A percentile compares a stretch with the other conserved stretches of the same genome.
These are phyloP conservation scores for Dolichomitus sp. DNA, from an alignment of 2,888 invertebrate species.

Conservation along the genomic window DNA sequence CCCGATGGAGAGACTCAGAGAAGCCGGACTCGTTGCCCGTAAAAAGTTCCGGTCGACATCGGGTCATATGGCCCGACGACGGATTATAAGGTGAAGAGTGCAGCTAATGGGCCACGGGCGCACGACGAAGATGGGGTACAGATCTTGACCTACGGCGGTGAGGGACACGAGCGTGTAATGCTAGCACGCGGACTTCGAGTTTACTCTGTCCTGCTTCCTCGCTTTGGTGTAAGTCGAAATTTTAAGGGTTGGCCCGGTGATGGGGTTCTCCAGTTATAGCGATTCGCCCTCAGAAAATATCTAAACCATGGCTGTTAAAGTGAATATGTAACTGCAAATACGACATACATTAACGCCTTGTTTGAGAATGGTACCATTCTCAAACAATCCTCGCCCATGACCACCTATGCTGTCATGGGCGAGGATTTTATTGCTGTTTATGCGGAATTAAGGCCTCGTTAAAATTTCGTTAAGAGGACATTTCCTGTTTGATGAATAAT, in stretches of 20 bases:
- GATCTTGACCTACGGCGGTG: constrained; percentile 78
- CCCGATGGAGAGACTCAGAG: constrained; percentile 4
- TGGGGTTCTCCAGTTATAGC: constrained; percentile 13
- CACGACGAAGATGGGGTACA: constrained; percentile 73
- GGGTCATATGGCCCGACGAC: constrained; percentile 77
- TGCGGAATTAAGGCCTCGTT: constrained; percentile 32
- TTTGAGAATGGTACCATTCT: background rate
- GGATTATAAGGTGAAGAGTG: constrained; percentile 80
- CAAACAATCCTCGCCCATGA: no score
- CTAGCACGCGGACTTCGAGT: constrained; percentile 55
- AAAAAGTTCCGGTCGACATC: constrained; percentile 76
- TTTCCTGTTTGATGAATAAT: background rate
- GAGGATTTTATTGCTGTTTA: constrained; percentile 10
- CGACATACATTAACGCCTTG: constrained; percentile 66
- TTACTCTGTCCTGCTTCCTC: constrained; percentile 25
- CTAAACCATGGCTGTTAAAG: constrained; percentile 68
- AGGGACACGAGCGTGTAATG: constrained; percentile 82
- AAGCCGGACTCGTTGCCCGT: constrained; percentile 35
- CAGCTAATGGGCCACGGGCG: constrained; percentile 74
- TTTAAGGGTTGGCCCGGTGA: constrained; percentile 63
- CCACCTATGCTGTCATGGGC: background rate
- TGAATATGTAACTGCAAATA: constrained; percentile 77
- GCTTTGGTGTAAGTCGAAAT: constrained; percentile 25
- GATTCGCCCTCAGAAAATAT: constrained; percentile 27
- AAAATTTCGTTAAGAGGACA: constrained; percentile 23